phyloP scores from a whole-genome alignment of 2,888 invertebrate species.

The Arctia plantaginis region DNA sequence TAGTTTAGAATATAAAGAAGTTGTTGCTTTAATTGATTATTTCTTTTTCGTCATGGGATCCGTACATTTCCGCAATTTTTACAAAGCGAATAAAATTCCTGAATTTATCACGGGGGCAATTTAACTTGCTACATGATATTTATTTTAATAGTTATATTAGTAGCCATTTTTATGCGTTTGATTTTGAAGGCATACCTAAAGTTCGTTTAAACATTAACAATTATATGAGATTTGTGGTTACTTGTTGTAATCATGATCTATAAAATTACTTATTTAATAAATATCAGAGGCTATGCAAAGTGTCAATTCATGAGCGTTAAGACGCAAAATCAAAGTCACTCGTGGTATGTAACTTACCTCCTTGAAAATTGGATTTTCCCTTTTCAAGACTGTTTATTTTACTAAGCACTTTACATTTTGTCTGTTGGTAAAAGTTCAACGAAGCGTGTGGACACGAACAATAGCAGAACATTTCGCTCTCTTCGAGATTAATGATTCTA shows the following conservation, averaged over 20 bases:
- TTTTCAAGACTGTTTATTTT: background rate
- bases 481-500: background rate
- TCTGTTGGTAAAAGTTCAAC: background rate
- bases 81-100: slow-evolving; percentile 32
- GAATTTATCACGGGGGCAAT: slow-evolving; percentile 22
- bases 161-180: background rate
- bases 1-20: background rate
- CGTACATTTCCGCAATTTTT: slow-evolving; percentile 37
- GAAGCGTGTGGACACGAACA: background rate
- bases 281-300: background rate
- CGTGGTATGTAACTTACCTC: background rate
- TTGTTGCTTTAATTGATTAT: slow-evolving; percentile 29
- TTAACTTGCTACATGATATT: slow-evolving; percentile 17
- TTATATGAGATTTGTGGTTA: background rate
- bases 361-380: background rate
- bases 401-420: background rate
- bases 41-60: slow-evolving; percentile 37
- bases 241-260: background rate
- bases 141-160: background rate
- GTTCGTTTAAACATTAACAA: background rate
- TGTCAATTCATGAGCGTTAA: background rate
- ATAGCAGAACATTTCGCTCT: background rate
- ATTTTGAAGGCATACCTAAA: background rate
- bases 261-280: background rate
- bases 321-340: background rate